These are phyloP conservation scores for Metalampra italica DNA, from an alignment of 2,888 invertebrate species.

Conservation along the genomic window DNA sequence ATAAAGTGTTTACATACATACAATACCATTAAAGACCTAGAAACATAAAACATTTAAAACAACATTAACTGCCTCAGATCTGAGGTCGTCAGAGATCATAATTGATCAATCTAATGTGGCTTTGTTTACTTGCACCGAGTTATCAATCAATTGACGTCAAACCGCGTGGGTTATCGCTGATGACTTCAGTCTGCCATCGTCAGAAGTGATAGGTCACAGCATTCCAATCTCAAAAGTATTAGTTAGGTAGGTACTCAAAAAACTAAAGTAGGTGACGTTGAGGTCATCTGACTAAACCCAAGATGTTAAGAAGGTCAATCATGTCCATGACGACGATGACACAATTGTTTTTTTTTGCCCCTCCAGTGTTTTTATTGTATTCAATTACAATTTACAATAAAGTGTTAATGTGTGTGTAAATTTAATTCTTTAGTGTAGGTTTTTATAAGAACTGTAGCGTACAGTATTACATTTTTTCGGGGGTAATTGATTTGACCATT, in stretches of 20 bases:
- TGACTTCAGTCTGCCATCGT: slow-evolving; percentile 30
- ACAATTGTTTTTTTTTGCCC: not conserved
- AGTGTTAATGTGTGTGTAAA: not conserved
- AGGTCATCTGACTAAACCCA: not conserved
- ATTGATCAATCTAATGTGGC: slow-evolving; percentile 48
- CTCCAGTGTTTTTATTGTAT: not conserved
- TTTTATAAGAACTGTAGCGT: not conserved
- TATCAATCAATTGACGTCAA: slow-evolving; percentile 74
- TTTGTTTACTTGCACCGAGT: slow-evolving; percentile 54
- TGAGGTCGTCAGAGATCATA: slow-evolving; percentile 30
- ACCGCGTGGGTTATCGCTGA: slow-evolving; percentile 54
- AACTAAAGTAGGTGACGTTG: not conserved
- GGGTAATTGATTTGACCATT: not conserved
- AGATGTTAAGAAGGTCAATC: not conserved
- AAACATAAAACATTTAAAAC: not conserved
- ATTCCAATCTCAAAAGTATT: slow-evolving; percentile 18
- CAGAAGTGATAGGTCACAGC: slow-evolving; percentile 28
- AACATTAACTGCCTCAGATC: slow-evolving; percentile 17
- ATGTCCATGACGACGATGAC: not conserved
- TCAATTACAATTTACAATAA: not conserved
- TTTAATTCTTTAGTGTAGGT: not conserved
- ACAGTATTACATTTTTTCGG: not conserved
- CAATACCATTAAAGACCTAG: not conserved
- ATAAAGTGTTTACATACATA: no score
- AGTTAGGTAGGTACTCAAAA: slow-evolving; percentile 1